Conservation (phyloP, 2,888 invertebrate genomes). For the Sclerodermus sp. region DNA sequence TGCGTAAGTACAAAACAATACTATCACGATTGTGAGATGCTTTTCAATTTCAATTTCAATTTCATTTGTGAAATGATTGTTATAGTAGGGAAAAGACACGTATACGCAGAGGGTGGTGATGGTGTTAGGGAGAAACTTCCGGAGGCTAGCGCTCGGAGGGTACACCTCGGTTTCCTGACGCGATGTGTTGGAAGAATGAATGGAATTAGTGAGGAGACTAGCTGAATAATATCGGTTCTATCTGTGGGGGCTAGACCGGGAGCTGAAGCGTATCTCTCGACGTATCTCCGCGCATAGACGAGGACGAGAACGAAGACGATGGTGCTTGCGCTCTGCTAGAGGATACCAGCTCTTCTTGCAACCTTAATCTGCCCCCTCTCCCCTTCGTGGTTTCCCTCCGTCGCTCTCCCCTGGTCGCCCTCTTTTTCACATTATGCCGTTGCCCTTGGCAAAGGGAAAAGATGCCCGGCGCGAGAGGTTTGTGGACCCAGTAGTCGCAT, state of each 20-base stretch:
- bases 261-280: conserved; percentile 55
- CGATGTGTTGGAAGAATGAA: conserved; percentile 44
- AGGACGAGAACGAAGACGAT: conserved; percentile 17
- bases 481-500: too few relatives aligned
- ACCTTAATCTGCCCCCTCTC: conserved; percentile 31
- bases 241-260: conserved; percentile 51
- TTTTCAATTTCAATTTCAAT: too few relatives aligned
- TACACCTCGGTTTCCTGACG: too few relatives aligned
- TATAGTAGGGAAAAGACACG: background rate
- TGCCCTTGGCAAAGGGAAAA: too few relatives aligned
- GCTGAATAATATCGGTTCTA: conserved; percentile 58
- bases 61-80: background rate
- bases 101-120: conserved; percentile 1
- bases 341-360: conserved; percentile 36
- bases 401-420: conserved; percentile 2
- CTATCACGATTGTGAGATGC: too few relatives aligned
- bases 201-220: conserved; percentile 58
- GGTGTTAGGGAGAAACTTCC: background rate
- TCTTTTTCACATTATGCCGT: background rate
- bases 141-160: background rate
- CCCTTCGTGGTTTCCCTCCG: background rate
- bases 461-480: too few relatives aligned
- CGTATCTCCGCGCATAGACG: conserved; percentile 58
- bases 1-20: too few relatives aligned
- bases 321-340: conserved; percentile 16